Evolutionary conservation across 1,140 invertebrate genomes (phyloP), one percentile per base, ranked within the genome.

Genomic region (Leptinotarsa texana): DNA sequence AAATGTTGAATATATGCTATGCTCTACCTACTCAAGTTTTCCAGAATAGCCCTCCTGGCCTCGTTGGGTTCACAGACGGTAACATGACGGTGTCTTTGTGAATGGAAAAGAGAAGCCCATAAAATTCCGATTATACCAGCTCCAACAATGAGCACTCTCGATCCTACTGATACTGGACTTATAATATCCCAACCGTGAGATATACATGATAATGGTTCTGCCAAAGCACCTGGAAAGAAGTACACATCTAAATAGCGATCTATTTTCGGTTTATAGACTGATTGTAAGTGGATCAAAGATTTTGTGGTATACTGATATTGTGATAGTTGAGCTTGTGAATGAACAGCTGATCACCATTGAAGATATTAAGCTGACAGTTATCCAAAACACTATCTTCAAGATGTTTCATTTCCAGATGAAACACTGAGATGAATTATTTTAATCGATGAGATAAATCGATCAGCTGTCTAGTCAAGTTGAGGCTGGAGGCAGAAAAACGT

Each of bases 41-140:
- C 88, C 83, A 0, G 87, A 85, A 3, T 88, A 2, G 88, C 80
- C 27, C 87, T 82, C 68, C 91, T 86, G 62, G 83, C 80, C 8
- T 86, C 82, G 76, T 90, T 89, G 72, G 89, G 88, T 78, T 93
- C 91, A 11, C 88, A 89, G 13, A 93, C 83, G 0, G 88, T 91
- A 0, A 92, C 90, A 2, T 89, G 89, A 57, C 89, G 86, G 78
- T 91, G 89, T 0, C 92, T 91, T 68, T 90, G 88, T 3, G 89
- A 84, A 81, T 93, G 91, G 2, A 92, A 84, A 0, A 89, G 78
- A 6, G 86, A 87, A 0, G 88, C 79, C 90, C 91, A 93, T 4
- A 93, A 82, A 75, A 91, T 89, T 80, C 92, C 91, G 77, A 92
- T 92, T 62, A 92, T 92, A 6, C 91, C 92, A 27, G 91, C 90